phyloP scores from a whole-genome alignment of 1,140 invertebrate genomes.

The Xylocopa sonorina region DNA sequence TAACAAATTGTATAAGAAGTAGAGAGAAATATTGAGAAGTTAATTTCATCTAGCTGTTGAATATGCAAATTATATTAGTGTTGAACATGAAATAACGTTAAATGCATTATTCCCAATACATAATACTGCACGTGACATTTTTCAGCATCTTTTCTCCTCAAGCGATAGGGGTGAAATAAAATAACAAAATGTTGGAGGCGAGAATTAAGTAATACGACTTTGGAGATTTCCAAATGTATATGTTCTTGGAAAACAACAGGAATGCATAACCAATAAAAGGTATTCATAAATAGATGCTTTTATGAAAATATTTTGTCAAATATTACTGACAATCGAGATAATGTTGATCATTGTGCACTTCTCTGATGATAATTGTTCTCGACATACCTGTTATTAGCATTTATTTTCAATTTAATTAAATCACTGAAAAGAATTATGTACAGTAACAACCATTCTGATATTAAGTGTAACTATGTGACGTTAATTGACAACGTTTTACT shows the following conservation, averaged over 20 bases:
- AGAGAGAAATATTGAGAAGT: constrained; percentile 37
- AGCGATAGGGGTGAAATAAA: constrained; percentile 71
- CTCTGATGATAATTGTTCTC: constrained; percentile 8
- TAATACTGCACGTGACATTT: constrained; percentile 71
- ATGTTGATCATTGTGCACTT: constrained; percentile 21
- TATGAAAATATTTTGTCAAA: constrained; percentile 22
- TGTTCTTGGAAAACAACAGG: constrained; percentile 28
- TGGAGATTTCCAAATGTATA: constrained; percentile 51
- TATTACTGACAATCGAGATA: constrained; percentile 17
- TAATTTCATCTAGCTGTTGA: constrained; percentile 30
- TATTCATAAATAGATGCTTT: constrained; percentile 28
- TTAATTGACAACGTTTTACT: constrained; percentile 21
- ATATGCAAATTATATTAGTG: constrained; percentile 56
- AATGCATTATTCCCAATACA: constrained; percentile 60
- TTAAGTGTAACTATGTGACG: constrained; percentile 7
- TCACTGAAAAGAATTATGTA: constrained; percentile 14
- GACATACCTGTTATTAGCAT: constrained; percentile 29
- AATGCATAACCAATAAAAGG: constrained; percentile 33
- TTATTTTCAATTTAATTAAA: constrained; percentile 27
- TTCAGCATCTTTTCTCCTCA: constrained; percentile 80
- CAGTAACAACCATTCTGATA: constrained; percentile 12
- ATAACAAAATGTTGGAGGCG: constrained; percentile 73
- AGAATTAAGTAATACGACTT: constrained; percentile 74
- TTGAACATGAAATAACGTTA: constrained; percentile 53
- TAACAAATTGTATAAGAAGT: constrained; percentile 31